Evolutionary conservation across 2,113 vertebrate genomes (phyloP).

Genomic region (Oncorhynchus masou): DNA sequence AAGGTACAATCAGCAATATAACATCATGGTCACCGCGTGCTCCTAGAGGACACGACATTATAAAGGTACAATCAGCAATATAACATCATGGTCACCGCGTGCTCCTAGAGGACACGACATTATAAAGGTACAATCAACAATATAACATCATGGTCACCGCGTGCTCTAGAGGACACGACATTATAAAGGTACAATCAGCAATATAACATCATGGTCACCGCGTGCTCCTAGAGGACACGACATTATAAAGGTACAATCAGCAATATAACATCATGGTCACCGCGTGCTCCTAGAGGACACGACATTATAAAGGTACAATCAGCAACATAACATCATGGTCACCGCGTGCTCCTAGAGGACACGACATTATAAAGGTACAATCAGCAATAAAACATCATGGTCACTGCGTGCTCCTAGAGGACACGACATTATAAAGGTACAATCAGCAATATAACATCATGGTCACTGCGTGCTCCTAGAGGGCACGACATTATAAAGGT

Average conservation of each 20-base stretch:
- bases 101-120: constrained; percentile 75
- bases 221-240: constrained; percentile 81
- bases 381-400: constrained; percentile 85
- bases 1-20: constrained; percentile 89
- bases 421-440: constrained; percentile 67
- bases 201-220: constrained; percentile 84
- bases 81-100: constrained; percentile 89
- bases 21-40: constrained; percentile 91
- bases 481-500: constrained; percentile 58
- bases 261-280: constrained; percentile 85
- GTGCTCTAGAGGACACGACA: constrained; percentile 75
- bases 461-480: constrained; percentile 93
- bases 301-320: constrained; percentile 81
- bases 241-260: constrained; percentile 86
- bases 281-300: constrained; percentile 83
- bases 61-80: constrained; percentile 89
- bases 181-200: constrained; percentile 89
- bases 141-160: constrained; percentile 86
- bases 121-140: constrained; percentile 89
- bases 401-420: constrained; percentile 91
- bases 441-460: constrained; percentile 88
- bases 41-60: constrained; percentile 71
- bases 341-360: constrained; percentile 88
- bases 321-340: constrained; percentile 85
- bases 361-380: constrained; percentile 77